Percentiles rank a stretch among this genome's conserved stretches.
Conservation (phyloP, 2,113 vertebrate genomes). For the Mola mola region DNA sequence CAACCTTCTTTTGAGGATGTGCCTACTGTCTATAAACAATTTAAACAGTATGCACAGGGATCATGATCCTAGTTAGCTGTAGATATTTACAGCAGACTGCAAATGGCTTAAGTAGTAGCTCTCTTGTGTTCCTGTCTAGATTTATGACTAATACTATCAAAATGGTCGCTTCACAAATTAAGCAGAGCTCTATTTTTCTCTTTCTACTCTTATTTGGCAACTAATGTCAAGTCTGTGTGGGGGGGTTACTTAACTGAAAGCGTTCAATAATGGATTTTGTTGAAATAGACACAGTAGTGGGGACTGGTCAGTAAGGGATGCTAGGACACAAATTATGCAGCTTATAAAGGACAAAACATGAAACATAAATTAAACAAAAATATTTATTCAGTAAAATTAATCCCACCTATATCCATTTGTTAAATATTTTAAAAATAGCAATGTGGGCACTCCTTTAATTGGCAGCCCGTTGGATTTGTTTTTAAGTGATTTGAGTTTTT, state of each 20-base stretch:
- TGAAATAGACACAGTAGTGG: constrained; percentile 27
- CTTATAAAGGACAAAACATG: too few species aligned
- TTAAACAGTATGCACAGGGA: constrained; percentile 59
- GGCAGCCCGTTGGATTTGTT: too few species aligned
- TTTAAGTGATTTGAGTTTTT: too few species aligned
- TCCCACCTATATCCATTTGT: too few species aligned
- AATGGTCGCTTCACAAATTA: constrained; percentile 56
- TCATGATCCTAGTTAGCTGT: constrained; percentile 52
- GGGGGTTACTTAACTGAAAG: not conserved
- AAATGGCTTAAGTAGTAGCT: constrained; percentile 22
- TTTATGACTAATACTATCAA: constrained; percentile 52
- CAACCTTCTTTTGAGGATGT: too few species aligned
- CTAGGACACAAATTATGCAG: too few species aligned
- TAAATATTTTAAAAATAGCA: too few species aligned
- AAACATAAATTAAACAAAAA: too few species aligned
- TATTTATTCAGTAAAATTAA: too few species aligned
- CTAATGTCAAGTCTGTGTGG: constrained; percentile 21
- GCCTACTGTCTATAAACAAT: constrained; percentile 41
- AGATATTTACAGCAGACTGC: constrained; percentile 43
- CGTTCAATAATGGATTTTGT: constrained; percentile 26
- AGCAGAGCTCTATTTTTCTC: constrained; percentile 66
- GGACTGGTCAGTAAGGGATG: too few species aligned
- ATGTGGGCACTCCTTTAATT: too few species aligned
- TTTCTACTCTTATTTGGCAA: constrained; percentile 40
- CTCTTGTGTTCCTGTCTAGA: constrained; percentile 63